phyloP scores from a whole-genome alignment of 2,888 invertebrate species.

The Hermaeophaga mercurialis region DNA sequence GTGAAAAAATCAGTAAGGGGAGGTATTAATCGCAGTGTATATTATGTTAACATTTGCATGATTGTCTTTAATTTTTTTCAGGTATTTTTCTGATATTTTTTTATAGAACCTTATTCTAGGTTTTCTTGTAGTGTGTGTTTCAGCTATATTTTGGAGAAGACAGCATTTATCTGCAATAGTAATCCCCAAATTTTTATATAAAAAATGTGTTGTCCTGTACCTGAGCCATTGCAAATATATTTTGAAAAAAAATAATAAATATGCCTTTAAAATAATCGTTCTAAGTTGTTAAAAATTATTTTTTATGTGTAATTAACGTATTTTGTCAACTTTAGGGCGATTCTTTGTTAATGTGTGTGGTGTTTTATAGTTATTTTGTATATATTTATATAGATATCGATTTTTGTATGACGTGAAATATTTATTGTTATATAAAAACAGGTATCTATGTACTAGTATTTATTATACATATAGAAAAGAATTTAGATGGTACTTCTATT shows the following conservation, averaged over 20 bases:
- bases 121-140: background rate
- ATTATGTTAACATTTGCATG: too few species aligned
- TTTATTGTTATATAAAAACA: background rate
- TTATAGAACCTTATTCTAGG: too few species aligned
- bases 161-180: conserved; percentile 4
- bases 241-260: conserved; percentile 3
- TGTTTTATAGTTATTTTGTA: background rate
- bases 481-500: conserved; percentile 24
- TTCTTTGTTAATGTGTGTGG: too few species aligned
- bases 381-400: background rate
- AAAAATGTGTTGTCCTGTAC: conserved; percentile 3
- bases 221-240: conserved; percentile 17
- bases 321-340: too few species aligned
- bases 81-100: too few species aligned
- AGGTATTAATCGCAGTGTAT: too few species aligned
- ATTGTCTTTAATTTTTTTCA: too few species aligned
- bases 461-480: background rate
- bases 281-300: background rate
- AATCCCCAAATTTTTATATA: background rate
- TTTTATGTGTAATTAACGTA: too few species aligned
- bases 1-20: too few species aligned
- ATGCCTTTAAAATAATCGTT: background rate
- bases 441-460: background rate
- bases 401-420: background rate
- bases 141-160: background rate